phyloP scores from a whole-genome alignment of 2,113 vertebrate species.

The Struthidea cinerea region DNA sequence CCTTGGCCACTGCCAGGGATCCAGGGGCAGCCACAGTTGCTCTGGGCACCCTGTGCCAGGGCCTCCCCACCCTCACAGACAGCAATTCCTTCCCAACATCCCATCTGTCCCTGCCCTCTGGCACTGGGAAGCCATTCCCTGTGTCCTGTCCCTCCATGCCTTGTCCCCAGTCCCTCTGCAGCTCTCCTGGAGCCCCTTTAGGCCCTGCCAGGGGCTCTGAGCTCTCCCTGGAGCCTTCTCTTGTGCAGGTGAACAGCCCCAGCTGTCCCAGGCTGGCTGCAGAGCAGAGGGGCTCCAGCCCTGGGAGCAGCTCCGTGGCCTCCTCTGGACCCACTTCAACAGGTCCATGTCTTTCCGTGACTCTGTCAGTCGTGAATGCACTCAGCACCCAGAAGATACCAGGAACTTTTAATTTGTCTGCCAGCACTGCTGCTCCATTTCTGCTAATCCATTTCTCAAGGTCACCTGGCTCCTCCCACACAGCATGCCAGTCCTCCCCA shows the following conservation, averaged over 20 bases:
- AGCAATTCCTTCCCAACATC: background rate
- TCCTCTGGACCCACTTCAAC: background rate
- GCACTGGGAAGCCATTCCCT: background rate
- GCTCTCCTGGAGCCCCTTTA: background rate
- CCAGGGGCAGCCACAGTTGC: background rate
- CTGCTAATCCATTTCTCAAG: background rate
- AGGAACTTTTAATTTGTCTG: background rate
- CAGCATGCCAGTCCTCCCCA: rapidly evolving
- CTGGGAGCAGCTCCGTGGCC: background rate
- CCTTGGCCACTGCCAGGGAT: background rate
- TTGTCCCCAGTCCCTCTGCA: background rate
- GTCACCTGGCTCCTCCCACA: background rate
- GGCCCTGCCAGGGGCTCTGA: background rate
- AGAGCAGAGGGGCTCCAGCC: background rate
- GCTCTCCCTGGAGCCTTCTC: background rate
- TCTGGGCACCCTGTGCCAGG: background rate
- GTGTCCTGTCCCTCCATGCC: background rate
- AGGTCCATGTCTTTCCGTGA: background rate
- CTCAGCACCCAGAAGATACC: background rate
- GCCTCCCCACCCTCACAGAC: background rate
- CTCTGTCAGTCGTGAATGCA: background rate
- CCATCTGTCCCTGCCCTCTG: background rate
- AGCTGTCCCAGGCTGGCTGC: background rate
- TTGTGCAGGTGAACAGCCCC: background rate
- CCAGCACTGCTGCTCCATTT: rapidly evolving